Evolutionary conservation across 2,113 vertebrate genomes (phyloP).

Genomic region (Dipodomys stephensi): DNA sequence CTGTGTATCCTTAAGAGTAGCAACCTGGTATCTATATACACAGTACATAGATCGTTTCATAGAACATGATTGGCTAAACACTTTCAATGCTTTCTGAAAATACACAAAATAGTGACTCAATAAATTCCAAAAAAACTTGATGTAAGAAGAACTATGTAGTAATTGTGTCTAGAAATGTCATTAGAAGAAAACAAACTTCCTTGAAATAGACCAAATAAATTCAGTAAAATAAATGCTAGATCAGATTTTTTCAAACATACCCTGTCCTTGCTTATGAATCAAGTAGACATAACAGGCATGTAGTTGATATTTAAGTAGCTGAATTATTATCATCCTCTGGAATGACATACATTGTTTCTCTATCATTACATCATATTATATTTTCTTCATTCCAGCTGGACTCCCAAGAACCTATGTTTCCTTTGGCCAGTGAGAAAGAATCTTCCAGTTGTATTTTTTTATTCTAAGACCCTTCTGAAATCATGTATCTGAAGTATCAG

Average conservation of each 20-base stretch:
- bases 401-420: constrained; percentile 10
- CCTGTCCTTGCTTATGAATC: not conserved
- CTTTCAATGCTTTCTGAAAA: not conserved
- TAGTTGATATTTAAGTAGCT: constrained; percentile 25
- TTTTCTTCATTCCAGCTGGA: constrained; percentile 49
- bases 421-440: constrained; percentile 7
- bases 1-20: not conserved
- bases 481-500: constrained; percentile 69
- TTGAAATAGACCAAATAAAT: constrained; percentile 33
- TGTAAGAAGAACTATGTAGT: not conserved
- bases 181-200: constrained; percentile 21
- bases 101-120: not conserved
- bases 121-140: constrained; percentile 5
- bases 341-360: constrained; percentile 25
- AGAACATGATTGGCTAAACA: not conserved
- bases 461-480: constrained; percentile 66
- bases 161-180: not conserved
- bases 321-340: constrained; percentile 41
- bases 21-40: not conserved
- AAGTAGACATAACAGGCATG: constrained; percentile 8
- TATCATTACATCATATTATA: constrained; percentile 23
- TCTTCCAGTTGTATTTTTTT: not conserved
- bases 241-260: constrained; percentile 7
- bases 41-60: not conserved
- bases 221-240: constrained; percentile 18